Percentiles rank a stretch among this genome's conserved stretches.
Evolutionary conservation across 2,797 vertebrate genomes (phyloP).

Genomic region (Phataginus tricuspis): DNA sequence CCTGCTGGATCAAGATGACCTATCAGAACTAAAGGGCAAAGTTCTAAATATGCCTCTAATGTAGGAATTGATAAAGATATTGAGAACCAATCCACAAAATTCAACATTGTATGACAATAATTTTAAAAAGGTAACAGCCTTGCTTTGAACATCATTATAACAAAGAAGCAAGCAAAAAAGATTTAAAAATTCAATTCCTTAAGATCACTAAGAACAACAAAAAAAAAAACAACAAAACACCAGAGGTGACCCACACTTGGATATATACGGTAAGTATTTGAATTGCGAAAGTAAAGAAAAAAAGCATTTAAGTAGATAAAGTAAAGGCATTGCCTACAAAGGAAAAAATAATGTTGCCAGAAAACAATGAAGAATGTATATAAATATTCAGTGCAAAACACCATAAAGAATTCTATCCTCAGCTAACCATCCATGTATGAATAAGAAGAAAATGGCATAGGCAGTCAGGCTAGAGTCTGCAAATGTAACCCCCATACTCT

Average conservation of each 20-base stretch:
- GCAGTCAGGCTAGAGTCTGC: background rate
- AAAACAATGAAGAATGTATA: background rate
- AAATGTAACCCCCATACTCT: background rate
- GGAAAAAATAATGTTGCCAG: background rate
- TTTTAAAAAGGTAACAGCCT: background rate
- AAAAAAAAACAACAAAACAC: background rate
- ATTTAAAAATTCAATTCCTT: background rate
- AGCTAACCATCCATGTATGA: background rate
- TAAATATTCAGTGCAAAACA: background rate
- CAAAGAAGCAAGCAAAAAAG: background rate
- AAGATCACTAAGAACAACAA: background rate
- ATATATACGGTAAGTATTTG: background rate
- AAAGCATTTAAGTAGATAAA: background rate
- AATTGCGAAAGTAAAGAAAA: background rate
- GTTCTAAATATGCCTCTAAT: background rate
- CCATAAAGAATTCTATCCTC: background rate
- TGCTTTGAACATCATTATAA: background rate
- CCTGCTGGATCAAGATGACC: background rate
- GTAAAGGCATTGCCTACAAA: background rate
- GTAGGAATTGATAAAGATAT: background rate
- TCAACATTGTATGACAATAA: background rate
- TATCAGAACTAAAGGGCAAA: background rate
- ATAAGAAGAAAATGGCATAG: background rate
- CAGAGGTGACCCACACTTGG: background rate
- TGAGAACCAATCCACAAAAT: background rate